A percentile compares a stretch with the other conserved stretches of the same genome.
Evolutionary conservation across 2,113 vertebrate species (phyloP).

Genomic region (Lichenostomus cassidix): DNA sequence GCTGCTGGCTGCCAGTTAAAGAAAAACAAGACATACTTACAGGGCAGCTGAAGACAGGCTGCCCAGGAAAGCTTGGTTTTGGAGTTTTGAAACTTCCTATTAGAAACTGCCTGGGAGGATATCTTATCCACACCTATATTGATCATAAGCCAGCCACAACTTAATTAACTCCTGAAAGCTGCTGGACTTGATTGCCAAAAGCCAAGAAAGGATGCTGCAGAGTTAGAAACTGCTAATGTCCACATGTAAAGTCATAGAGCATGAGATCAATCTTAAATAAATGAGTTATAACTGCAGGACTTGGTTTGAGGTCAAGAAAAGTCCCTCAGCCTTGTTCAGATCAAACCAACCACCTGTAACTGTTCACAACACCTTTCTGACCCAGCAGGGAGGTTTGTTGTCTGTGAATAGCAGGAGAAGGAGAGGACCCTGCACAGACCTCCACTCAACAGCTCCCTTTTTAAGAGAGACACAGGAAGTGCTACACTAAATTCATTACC

Average conservation of each 20-base stretch:
- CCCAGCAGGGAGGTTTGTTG: neutral
- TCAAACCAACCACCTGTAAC: neutral
- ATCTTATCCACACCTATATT: neutral
- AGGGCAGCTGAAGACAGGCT: neutral
- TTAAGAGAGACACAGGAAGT: neutral
- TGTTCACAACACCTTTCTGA: neutral
- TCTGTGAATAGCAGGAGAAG: neutral
- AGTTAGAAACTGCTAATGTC: neutral
- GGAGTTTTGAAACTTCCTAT: neutral
- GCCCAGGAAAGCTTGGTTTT: neutral
- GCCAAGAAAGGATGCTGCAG: neutral
- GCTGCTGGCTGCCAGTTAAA: neutral
- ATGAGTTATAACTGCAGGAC: neutral
- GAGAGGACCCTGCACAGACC: neutral
- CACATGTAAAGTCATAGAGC: neutral
- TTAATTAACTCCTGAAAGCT: neutral
- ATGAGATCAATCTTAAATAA: neutral
- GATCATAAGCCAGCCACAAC: neutral
- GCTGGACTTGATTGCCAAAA: neutral
- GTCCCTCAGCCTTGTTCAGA: neutral
- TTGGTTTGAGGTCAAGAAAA: neutral
- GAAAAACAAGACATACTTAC: neutral
- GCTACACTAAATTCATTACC: conserved; percentile 74
- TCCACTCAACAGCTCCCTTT: neutral
- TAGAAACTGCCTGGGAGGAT: neutral